A percentile compares a stretch with the other conserved stretches of the same genome.
Conservation (phyloP, 2,113 vertebrate genomes). For the Ptyas mucosa region DNA sequence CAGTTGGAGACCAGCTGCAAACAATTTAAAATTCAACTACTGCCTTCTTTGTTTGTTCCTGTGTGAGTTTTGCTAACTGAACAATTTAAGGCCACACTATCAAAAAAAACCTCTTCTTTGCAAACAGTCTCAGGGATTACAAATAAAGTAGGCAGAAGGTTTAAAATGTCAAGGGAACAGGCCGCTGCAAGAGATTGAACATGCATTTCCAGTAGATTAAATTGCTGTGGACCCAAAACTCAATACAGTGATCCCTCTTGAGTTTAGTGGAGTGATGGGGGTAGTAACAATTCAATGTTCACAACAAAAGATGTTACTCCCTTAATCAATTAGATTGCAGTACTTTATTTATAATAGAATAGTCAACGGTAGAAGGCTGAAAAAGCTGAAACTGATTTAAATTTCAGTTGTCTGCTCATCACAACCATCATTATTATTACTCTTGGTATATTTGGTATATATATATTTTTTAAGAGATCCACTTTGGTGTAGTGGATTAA, state of each 20-base stretch:
- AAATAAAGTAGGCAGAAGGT: neutral
- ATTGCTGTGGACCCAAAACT: neutral
- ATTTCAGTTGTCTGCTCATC: neutral
- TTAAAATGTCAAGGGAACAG: slow-evolving; percentile 1
- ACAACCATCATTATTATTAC: neutral
- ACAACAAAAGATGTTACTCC: neutral
- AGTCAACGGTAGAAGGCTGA: neutral
- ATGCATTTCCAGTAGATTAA: slow-evolving; percentile 10
- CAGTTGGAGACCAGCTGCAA: slow-evolving; percentile 32
- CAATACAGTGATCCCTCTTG: neutral
- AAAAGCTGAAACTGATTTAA: neutral
- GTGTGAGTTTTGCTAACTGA: slow-evolving; percentile 27
- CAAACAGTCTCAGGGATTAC: slow-evolving; percentile 4
- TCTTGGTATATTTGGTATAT: neutral
- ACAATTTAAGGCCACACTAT: slow-evolving; percentile 28
- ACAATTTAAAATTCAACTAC: slow-evolving; percentile 37
- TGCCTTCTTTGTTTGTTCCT: slow-evolving; percentile 24
- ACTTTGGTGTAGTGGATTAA: no score
- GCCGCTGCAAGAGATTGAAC: neutral
- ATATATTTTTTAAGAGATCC: neutral
- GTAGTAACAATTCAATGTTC: neutral
- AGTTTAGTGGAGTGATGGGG: neutral
- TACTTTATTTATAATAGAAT: neutral
- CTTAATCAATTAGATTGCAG: neutral
- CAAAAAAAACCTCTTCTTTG: slow-evolving; percentile 1